Evolutionary conservation across 35 echinoderm and acorn worm genomes (phyloP).

Genomic region (Patiria miniata): DNA sequence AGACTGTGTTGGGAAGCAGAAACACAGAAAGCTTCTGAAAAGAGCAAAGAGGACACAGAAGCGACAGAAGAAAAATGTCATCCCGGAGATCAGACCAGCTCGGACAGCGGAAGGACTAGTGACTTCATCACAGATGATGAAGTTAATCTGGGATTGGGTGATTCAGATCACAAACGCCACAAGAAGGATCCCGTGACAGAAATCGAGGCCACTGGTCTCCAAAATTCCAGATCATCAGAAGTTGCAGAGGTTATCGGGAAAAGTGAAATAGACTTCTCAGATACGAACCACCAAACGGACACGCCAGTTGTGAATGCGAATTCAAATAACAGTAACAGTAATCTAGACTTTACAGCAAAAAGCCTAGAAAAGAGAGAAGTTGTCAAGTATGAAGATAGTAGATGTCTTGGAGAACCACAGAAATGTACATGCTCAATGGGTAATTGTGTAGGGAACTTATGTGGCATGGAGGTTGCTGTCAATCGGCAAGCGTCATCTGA

Average conservation of each 20-base stretch:
- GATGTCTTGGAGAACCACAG: too few relatives aligned
- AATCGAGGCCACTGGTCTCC: not conserved
- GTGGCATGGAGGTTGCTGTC: too few relatives aligned
- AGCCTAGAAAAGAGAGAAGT: too few relatives aligned
- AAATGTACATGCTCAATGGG: not conserved
- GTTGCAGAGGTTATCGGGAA: not conserved
- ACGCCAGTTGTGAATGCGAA: not conserved
- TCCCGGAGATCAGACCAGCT: not conserved
- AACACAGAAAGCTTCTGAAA: not conserved
- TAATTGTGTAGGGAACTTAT: too few relatives aligned
- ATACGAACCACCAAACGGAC: not conserved
- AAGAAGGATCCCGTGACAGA: not conserved
- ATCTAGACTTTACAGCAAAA: not conserved
- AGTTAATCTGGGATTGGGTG: not conserved
- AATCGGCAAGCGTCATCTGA: not conserved
- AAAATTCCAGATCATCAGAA: not conserved
- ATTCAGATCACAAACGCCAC: not conserved
- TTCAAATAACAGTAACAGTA: slow-evolving; percentile 30
- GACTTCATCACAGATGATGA: not conserved
- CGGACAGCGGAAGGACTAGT: not conserved
- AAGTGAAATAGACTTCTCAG: not conserved
- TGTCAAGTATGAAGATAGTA: too few relatives aligned
- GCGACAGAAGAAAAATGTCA: not conserved
- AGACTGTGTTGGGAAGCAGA: not conserved
- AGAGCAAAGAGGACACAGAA: not conserved